A percentile compares a stretch with the other conserved stretches of the same genome.
Evolutionary conservation across 2,113 vertebrate genomes (phyloP).

Genomic region (Notothenia coriiceps): DNA sequence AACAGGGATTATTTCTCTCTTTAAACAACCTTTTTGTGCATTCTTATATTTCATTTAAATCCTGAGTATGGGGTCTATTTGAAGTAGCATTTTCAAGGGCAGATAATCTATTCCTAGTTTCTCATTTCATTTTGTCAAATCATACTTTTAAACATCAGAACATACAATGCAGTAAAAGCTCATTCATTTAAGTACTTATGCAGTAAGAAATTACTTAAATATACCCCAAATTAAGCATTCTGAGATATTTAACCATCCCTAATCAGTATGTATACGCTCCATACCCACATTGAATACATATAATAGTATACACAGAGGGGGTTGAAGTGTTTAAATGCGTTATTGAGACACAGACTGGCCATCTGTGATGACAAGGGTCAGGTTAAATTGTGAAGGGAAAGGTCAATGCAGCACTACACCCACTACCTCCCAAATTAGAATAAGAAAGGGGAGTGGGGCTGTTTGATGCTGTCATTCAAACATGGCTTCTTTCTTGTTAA

Average conservation of each 20-base stretch:
- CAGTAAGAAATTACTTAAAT: not conserved
- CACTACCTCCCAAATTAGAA: conserved; percentile 1
- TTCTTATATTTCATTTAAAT: too few relatives aligned
- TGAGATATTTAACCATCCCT: not conserved
- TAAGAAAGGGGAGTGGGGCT: not conserved
- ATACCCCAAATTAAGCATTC: not conserved
- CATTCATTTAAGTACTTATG: not conserved
- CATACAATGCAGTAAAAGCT: not conserved
- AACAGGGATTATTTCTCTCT: too few relatives aligned
- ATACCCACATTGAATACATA: not conserved
- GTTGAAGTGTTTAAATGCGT: not conserved
- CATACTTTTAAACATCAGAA: not conserved
- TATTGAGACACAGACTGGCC: not conserved
- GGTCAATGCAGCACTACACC: not conserved
- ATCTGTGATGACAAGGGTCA: conserved; percentile 2
- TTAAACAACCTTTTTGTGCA: too few relatives aligned
- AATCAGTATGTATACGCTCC: not conserved
- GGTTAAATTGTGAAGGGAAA: not conserved
- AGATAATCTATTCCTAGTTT: not conserved
- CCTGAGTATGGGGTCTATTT: too few relatives aligned
- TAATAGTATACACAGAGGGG: too few relatives aligned
- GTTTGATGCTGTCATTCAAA: not conserved
- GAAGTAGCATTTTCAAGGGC: too few relatives aligned
- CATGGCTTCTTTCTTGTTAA: not conserved
- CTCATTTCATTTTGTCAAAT: not conserved